Base-by-base conservation (phyloP, 2,113 vertebrate species). In the Semnornis frantzii region DNA sequence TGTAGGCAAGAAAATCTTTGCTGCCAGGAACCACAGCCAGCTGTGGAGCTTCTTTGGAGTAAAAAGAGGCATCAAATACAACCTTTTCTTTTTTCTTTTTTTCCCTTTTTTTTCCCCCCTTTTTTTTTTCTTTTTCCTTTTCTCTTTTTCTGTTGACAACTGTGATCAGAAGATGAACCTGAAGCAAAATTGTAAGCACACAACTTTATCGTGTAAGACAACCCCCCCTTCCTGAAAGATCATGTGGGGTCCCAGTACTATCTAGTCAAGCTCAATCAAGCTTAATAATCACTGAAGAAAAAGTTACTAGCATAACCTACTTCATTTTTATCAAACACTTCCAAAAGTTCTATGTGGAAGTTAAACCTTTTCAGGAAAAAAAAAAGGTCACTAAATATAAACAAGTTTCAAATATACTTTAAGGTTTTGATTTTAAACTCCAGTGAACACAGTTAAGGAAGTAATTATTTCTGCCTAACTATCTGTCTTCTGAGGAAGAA, bases 401-500 rank as follows among this genome's bases (percentile, higher is more conserved):
- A 90, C 48, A 92, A 30, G 23, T 58, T 80, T 79, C 28, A 27
- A 89, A 85, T n/a, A 84, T 8, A 74, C 83, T 85, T 48, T 13
- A 57, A 85, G 16, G 12, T 68, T 78, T 77, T 89, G 24, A 90
- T 96, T 96, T 96, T 72, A 92, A 94, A 90, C 48, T 76, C 59
- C 37, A 83, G 58, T 69, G 7, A 92, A 77, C 15, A 89, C 33
- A 91, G 85, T 77, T 88, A 91, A 95, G 80, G 65, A 70, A 94
- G 31, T 77, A 95, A 94, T 97, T 97, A 96, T 57, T 95, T 92
- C 44, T 90, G 20, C 31, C 59, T 86, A 87, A 90, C 39, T 96
- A 27, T 65, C 54, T 64, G 17, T 62, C 34, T 86, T 34, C 66
- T 95, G 58, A 93, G 71, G 31, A 95, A 34, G 73, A 96, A 94